phyloP scores from a whole-genome alignment of 2,888 invertebrate genomes.

The Nesidiocoris tenuis region DNA sequence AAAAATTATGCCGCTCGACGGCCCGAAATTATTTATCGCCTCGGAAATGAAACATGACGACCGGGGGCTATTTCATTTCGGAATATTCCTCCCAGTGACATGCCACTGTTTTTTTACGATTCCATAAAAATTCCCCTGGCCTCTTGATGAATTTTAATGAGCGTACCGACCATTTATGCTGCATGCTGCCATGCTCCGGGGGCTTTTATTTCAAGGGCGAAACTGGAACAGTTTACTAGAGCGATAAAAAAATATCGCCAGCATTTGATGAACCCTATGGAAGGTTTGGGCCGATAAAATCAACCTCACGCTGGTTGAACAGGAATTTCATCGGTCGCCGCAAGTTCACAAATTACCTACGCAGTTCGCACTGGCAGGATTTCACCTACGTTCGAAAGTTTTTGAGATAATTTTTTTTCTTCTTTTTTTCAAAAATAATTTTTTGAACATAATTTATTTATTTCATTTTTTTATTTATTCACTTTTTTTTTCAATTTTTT shows the following conservation, averaged over 20 bases:
- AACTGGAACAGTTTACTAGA: background rate
- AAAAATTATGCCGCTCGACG: conserved; percentile 3
- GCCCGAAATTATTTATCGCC: conserved; percentile 19
- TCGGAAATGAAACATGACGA: conserved; percentile 26
- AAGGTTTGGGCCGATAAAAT: too few species aligned
- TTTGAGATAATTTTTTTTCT: too few species aligned
- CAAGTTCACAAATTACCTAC: too few species aligned
- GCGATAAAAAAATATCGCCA: background rate
- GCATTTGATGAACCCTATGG: too few species aligned
- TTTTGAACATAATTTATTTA: too few species aligned
- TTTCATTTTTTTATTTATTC: too few species aligned
- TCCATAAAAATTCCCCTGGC: conserved; percentile 18
- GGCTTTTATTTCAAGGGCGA: background rate
- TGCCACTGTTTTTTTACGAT: conserved; percentile 24
- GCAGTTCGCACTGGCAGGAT: too few species aligned
- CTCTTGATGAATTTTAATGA: conserved; percentile 33
- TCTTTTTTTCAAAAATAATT: too few species aligned
- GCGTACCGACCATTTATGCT: background rate
- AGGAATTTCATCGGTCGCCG: too few species aligned
- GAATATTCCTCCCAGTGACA: background rate
- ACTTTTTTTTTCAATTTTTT: too few species aligned
- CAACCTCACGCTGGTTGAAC: too few species aligned
- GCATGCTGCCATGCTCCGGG: background rate
- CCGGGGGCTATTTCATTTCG: conserved; percentile 9
- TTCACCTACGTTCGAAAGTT: too few species aligned